phyloP scores from a whole-genome alignment of 53 echinoderm and acorn worm species.

The Astropecten irregularis region DNA sequence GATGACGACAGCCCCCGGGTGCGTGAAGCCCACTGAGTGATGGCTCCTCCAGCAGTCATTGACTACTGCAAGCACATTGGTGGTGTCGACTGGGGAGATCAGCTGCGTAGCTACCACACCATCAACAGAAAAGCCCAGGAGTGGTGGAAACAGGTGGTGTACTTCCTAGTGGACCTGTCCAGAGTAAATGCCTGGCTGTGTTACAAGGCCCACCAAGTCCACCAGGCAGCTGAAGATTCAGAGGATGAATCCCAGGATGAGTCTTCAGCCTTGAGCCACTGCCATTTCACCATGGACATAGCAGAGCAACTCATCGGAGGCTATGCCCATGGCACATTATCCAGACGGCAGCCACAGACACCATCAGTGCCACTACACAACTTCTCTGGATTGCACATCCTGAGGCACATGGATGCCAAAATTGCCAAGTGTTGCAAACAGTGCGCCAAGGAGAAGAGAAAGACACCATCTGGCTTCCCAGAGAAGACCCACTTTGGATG shows the following conservation, averaged over 20 bases:
- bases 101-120: conserved; percentile 30
- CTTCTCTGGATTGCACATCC: not conserved
- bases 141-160: conserved; percentile 38
- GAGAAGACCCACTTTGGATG: not conserved
- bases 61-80: conserved; percentile 10
- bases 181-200: conserved; percentile 15
- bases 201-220: not conserved
- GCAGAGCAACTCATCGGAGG: too few relatives aligned
- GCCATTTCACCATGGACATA: not conserved
- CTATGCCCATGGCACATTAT: too few relatives aligned
- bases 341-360: not conserved
- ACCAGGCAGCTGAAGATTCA: not conserved
- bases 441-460: not conserved
- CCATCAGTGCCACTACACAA: not conserved
- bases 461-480: not conserved
- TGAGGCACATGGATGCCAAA: not conserved
- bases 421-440: not conserved
- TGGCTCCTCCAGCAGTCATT: conserved; percentile 5
- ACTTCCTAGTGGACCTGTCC: conserved; percentile 26
- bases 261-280: not conserved
- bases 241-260: not conserved
- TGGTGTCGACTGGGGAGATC: conserved; percentile 44
- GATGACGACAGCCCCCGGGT: not conserved
- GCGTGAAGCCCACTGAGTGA: not conserved
- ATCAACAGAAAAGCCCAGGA: conserved; percentile 23